Conservation (phyloP, 35 echinoderm and acorn worm genomes). For the Holothuria glaberrima region DNA sequence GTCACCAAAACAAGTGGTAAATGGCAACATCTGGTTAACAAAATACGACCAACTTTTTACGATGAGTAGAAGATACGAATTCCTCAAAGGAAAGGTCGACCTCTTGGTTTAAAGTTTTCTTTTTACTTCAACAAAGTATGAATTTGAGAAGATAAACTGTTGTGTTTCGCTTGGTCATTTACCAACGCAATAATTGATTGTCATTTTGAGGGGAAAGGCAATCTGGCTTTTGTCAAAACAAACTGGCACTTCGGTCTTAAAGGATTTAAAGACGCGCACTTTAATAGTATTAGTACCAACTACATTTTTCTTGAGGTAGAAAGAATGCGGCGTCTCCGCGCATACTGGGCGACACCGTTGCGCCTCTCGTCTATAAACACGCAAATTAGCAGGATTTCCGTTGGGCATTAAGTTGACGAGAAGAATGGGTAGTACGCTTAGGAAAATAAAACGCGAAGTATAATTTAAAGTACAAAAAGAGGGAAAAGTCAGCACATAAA, state of each 20-base stretch:
- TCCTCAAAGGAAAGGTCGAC: conserved; percentile 28
- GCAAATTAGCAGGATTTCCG: too few species aligned
- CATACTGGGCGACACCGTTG: too few species aligned
- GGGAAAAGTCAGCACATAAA: too few species aligned
- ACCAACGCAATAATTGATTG: conserved; percentile 40
- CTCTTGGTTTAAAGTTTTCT: background rate
- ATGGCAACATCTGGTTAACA: conserved; percentile 20
- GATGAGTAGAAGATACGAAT: background rate
- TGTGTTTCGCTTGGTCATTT: conserved; percentile 53
- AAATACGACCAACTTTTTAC: conserved; percentile 35
- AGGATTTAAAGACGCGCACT: too few species aligned
- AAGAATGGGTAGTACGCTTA: too few species aligned
- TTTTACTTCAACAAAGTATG: conserved; percentile 14
- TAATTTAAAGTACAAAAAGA: too few species aligned
- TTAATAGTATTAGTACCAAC: too few species aligned
- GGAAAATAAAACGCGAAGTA: too few species aligned
- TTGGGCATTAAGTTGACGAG: too few species aligned
- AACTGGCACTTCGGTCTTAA: conserved; percentile 6
- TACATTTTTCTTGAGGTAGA: too few species aligned
- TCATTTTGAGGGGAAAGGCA: conserved; percentile 23
- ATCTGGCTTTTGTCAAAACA: conserved; percentile 51
- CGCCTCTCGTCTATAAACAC: too few species aligned
- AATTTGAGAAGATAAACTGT: conserved; percentile 36
- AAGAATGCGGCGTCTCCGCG: too few species aligned
- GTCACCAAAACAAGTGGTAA: conserved; percentile 21